Conservation (phyloP, 2,113 vertebrate genomes). For the Microtus pennsylvanicus region DNA sequence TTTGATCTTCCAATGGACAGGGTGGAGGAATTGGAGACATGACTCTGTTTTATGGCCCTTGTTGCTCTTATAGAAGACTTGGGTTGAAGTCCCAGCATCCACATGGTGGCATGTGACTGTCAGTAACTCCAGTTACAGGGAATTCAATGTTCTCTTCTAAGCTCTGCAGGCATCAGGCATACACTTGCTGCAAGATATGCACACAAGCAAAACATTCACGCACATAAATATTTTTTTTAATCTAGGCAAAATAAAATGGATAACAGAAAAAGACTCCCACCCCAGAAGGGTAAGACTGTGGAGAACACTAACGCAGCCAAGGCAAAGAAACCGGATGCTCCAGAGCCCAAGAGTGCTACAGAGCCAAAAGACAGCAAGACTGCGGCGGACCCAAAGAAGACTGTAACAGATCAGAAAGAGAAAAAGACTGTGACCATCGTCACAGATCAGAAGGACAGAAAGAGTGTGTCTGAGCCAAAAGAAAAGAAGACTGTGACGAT, state of each 20-base stretch:
- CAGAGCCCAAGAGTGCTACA: not conserved
- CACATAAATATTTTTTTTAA: constrained; percentile 34
- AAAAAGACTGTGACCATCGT: not conserved
- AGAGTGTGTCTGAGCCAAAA: not conserved
- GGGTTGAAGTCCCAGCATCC: not conserved
- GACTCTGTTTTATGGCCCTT: not conserved
- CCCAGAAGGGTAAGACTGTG: not conserved
- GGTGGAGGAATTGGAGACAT: not conserved
- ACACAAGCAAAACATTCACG: not conserved
- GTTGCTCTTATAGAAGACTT: not conserved
- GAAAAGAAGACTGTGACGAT: not conserved
- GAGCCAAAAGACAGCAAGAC: not conserved
- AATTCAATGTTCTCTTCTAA: not conserved
- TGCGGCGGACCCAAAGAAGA: not conserved
- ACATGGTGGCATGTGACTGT: too few species aligned
- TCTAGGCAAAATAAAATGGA: constrained; percentile 57
- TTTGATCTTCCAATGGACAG: constrained; percentile 5
- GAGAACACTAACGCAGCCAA: not conserved
- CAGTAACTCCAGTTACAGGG: not conserved
- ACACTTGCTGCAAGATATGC: not conserved
- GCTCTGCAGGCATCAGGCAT: not conserved
- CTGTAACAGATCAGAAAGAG: not conserved
- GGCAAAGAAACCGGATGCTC: not conserved
- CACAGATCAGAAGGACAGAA: not conserved
- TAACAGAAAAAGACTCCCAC: not conserved